Percentiles rank a stretch among this genome's conserved stretches.
Conservation (phyloP, 2,113 vertebrate species). For the Scomber scombrus region DNA sequence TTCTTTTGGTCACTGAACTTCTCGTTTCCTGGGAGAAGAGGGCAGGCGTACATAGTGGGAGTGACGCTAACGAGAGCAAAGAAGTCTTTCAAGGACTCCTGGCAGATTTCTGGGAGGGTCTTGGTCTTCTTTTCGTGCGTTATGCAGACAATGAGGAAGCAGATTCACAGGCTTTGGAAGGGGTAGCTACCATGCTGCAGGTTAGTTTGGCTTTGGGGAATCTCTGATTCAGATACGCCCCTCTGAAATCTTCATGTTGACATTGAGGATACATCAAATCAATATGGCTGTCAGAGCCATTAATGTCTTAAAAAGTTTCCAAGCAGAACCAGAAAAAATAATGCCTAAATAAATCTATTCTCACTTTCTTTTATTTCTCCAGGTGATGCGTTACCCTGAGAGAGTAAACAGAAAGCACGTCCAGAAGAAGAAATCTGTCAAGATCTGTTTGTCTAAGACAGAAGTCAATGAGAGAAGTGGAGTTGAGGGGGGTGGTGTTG, state of each 20-base stretch:
- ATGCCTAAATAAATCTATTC: conserved; percentile 14
- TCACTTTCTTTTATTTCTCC: conserved; percentile 10
- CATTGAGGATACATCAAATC: conserved; percentile 6
- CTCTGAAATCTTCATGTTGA: conserved; percentile 12
- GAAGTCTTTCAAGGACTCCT: conserved; percentile 86
- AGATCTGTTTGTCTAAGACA: conserved; percentile 87
- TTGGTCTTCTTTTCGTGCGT: conserved; percentile 86
- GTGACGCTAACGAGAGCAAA: conserved; percentile 40
- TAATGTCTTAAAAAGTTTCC: conserved; percentile 4
- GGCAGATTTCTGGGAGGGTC: conserved; percentile 89
- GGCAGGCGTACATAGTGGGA: conserved; percentile 68
- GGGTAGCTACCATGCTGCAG: conserved; percentile 89
- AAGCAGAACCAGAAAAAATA: conserved; percentile 12
- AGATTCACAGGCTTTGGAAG: conserved; percentile 84
- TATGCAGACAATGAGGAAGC: conserved; percentile 85
- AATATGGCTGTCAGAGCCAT: conserved; percentile 6
- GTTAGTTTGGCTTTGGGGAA: conserved; percentile 48
- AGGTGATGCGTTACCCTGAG: conserved; percentile 89
- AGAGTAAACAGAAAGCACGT: conserved; percentile 70
- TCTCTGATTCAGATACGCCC: not conserved
- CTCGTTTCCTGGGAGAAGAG: conserved; percentile 92
- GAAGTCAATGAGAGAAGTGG: conserved; percentile 65
- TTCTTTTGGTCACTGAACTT: conserved; percentile 88
- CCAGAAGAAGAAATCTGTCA: conserved; percentile 87
- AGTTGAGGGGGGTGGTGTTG: conserved; percentile 43